A percentile compares a stretch with the other conserved stretches of the same genome.
These are phyloP conservation scores for Tuberolachnus salignus DNA, from an alignment of 2,888 invertebrate species.

Conservation along the genomic window DNA sequence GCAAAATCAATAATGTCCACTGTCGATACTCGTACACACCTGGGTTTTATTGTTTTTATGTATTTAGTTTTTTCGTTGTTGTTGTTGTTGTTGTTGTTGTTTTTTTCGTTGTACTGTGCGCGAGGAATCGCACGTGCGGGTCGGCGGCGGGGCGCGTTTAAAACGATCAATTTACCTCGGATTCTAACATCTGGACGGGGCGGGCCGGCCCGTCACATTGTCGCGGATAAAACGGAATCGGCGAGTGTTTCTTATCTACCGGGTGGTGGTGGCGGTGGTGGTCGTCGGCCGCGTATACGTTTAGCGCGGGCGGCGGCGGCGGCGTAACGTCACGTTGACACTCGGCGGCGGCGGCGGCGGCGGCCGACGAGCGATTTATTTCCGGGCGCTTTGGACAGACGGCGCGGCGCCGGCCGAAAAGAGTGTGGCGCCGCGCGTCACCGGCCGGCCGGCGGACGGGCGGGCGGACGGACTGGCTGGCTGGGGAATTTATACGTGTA, in stretches of 20 bases:
- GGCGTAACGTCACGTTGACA: slow-evolving; percentile 12
- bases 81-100: neutral
- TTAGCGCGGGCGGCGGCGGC: neutral
- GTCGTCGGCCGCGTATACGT: neutral
- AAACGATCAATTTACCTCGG: slow-evolving; percentile 6
- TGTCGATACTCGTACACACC: neutral
- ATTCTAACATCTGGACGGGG: slow-evolving; percentile 10
- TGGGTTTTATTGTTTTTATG: slow-evolving; percentile 1
- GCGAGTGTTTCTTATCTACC: too few species aligned
- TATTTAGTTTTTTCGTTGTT: neutral
- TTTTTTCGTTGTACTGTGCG: neutral
- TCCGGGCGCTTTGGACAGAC: neutral
- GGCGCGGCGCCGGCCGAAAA: neutral
- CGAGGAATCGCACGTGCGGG: too few species aligned
- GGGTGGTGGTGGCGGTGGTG: neutral
- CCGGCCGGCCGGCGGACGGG: too few species aligned
- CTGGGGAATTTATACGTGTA: too few species aligned
- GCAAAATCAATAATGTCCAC: neutral
- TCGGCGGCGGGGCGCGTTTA: neutral
- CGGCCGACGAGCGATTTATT: slow-evolving; percentile 38
- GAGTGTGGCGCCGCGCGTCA: neutral
- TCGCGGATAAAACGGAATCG: too few species aligned
- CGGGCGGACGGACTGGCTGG: too few species aligned
- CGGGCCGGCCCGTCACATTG: neutral
- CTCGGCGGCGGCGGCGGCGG: neutral